Conservation (phyloP, 2,113 vertebrate genomes). For the Grammomys dolichurus region DNA sequence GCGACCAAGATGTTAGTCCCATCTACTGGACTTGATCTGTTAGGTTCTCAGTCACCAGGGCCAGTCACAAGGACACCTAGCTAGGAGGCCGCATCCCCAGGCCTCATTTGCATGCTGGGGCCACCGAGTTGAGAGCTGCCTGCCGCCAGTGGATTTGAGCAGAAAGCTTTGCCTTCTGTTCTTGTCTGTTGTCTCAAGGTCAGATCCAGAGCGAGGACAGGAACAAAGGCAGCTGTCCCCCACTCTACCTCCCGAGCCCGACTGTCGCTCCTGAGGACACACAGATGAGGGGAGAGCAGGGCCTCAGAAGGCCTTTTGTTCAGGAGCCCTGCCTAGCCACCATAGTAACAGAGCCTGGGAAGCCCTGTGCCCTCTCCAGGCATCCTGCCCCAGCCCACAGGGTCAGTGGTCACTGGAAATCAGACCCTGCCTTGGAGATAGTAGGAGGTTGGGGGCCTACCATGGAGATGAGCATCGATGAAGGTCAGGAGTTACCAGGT, state of each 20-base stretch:
- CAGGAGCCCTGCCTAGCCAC: not conserved
- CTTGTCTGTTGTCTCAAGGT: slow-evolving; percentile 82
- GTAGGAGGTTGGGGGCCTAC: not conserved
- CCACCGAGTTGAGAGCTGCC: slow-evolving; percentile 29
- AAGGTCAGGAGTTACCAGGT: not conserved
- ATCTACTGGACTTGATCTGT: not conserved
- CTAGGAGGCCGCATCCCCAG: not conserved
- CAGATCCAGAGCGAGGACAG: slow-evolving; percentile 73
- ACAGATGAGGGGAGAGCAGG: not conserved
- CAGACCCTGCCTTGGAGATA: not conserved
- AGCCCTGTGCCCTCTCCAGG: not conserved
- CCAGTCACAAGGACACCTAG: not conserved
- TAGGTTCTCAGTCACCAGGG: not conserved
- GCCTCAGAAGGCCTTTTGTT: not conserved
- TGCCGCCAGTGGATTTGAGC: slow-evolving; percentile 40
- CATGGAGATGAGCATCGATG: not conserved
- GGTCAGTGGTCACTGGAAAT: not conserved
- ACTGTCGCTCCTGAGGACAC: not conserved
- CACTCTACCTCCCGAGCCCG: slow-evolving; percentile 34
- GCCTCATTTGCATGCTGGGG: slow-evolving; percentile 78
- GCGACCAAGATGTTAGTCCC: not conserved
- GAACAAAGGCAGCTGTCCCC: slow-evolving; percentile 77
- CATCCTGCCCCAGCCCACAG: not conserved
- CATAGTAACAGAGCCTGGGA: fast-evolving
- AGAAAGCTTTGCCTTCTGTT: slow-evolving; percentile 53